Evolutionary conservation across 2,888 invertebrate genomes (phyloP).

Genomic region (Drosophila prolongata): DNA sequence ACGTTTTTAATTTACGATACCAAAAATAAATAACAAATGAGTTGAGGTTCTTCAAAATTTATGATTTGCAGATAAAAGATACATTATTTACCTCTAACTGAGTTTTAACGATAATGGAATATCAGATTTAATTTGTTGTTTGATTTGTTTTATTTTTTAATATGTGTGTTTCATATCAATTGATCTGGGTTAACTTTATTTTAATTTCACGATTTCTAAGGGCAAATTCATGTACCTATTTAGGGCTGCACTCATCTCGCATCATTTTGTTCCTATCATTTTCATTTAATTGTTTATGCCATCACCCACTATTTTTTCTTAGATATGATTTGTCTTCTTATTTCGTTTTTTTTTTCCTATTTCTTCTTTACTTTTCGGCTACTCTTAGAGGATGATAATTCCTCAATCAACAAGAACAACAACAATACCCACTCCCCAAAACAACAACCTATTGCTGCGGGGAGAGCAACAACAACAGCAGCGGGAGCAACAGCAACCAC

Average conservation of each 20-base stretch:
- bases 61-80: too few species aligned
- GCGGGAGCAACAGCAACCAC: constrained; percentile 50
- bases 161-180: too few species aligned
- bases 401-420: constrained; percentile 71
- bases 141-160: neutral
- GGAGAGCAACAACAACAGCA: constrained; percentile 45
- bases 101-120: too few species aligned
- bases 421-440: constrained; percentile 61
- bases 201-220: too few species aligned
- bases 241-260: neutral
- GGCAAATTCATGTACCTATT: neutral
- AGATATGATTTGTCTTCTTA: constrained; percentile 39
- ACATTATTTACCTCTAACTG: too few species aligned
- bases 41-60: too few species aligned
- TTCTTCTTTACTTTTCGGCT: constrained; percentile 53
- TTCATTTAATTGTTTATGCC: neutral
- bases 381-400: constrained; percentile 82
- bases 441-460: constrained; percentile 53
- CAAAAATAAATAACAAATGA: too few species aligned
- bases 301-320: neutral
- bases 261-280: neutral
- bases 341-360: constrained; percentile 33
- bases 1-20: too few species aligned
- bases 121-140: too few species aligned
- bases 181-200: too few species aligned